A percentile compares a stretch with the other conserved stretches of the same genome.
phyloP scores from a whole-genome alignment of 2,888 invertebrate species.

The Cephonodes hylas region DNA sequence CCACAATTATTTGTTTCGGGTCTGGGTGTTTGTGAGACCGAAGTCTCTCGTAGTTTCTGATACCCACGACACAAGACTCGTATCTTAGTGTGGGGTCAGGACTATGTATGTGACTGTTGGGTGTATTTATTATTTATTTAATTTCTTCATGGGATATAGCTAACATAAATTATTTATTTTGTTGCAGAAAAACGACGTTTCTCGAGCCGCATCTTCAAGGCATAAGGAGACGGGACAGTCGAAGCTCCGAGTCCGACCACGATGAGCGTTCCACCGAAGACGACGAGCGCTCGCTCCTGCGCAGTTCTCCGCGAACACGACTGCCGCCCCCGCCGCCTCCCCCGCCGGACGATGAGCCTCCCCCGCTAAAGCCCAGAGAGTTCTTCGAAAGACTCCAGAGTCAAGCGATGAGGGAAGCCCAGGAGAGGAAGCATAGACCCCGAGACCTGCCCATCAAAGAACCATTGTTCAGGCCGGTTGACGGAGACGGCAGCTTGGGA shows the following conservation, averaged over 20 bases:
- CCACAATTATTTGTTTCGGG: no score
- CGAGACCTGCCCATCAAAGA: slow-evolving; percentile 56
- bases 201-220: slow-evolving; percentile 88
- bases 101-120: no score
- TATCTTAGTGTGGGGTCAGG: no score
- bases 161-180: no score
- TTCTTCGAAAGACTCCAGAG: slow-evolving; percentile 75
- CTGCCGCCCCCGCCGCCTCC: slow-evolving; percentile 71
- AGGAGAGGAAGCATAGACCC: slow-evolving; percentile 58
- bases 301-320: slow-evolving; percentile 71
- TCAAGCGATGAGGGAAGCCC: slow-evolving; percentile 74
- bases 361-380: slow-evolving; percentile 80
- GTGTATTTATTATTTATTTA: no score
- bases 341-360: slow-evolving; percentile 71
- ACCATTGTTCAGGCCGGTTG: slow-evolving; percentile 62
- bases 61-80: no score
- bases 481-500: slow-evolving; percentile 70
- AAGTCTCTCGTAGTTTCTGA: no score
- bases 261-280: slow-evolving; percentile 77
- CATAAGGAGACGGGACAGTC: slow-evolving; percentile 74
- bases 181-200: slow-evolving; percentile 88
- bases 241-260: slow-evolving; percentile 75
- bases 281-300: slow-evolving; percentile 68
- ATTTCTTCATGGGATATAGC: no score
- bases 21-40: no score